These are phyloP conservation scores for Luscinia megarhynchos DNA, from an alignment of 2,797 vertebrate species.

Conservation along the genomic window DNA sequence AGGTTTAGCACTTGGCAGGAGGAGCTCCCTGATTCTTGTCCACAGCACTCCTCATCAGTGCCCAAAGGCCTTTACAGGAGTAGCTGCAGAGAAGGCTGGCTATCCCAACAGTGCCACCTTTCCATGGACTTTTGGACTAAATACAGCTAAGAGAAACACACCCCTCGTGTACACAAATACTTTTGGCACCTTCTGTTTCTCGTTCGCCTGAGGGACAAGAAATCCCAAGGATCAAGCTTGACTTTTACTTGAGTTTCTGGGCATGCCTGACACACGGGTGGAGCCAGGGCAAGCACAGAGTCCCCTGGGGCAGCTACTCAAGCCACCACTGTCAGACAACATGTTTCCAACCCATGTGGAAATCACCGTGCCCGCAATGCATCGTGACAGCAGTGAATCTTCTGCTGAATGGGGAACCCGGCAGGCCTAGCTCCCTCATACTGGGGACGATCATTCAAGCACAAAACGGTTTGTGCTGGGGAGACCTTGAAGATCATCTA, in stretches of 20 bases:
- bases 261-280: neutral
- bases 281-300: neutral
- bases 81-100: neutral
- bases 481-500: neutral
- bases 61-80: neutral
- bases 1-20: neutral
- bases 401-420: neutral
- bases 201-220: neutral
- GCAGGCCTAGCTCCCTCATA: neutral
- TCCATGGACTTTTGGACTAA: neutral
- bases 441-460: neutral
- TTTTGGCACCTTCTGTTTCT: neutral
- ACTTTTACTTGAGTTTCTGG: neutral
- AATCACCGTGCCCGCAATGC: neutral
- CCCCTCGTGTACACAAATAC: fast-evolving
- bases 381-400: neutral
- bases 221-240: neutral
- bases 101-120: neutral
- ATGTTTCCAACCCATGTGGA: neutral
- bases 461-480: neutral
- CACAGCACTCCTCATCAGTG: fast-evolving
- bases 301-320: neutral
- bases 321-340: neutral
- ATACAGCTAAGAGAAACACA: fast-evolving
- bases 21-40: neutral